These are phyloP conservation scores for Selene dorsalis DNA, from an alignment of 2,797 vertebrate genomes.

Conservation along the genomic window DNA sequence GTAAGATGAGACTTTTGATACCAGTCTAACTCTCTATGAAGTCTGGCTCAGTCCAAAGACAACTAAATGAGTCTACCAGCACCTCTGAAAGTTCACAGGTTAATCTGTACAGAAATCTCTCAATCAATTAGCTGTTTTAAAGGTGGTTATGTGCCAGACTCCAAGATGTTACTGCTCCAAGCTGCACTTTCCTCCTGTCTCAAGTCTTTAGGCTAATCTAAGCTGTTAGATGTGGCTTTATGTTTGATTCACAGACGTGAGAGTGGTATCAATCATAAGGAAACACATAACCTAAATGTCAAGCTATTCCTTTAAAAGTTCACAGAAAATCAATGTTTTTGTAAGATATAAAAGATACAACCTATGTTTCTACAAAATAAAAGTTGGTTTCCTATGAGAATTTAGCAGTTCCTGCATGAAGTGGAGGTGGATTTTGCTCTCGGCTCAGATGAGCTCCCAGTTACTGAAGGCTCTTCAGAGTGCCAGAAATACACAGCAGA, in stretches of 20 bases:
- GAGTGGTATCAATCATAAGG: not conserved
- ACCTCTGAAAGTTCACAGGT: not conserved
- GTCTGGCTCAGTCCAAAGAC: not conserved
- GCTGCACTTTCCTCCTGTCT: not conserved
- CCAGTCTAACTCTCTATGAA: not conserved
- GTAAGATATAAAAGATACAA: not conserved
- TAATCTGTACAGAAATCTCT: not conserved
- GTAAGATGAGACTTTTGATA: not conserved
- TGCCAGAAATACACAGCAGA: conserved; percentile 74
- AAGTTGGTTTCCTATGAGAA: conserved; percentile 1
- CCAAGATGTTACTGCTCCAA: not conserved
- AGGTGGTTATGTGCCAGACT: not conserved
- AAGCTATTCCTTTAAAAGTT: not conserved
- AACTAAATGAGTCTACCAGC: not conserved
- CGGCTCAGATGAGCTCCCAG: conserved; percentile 1
- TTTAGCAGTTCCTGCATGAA: not conserved
- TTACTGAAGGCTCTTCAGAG: conserved; percentile 28
- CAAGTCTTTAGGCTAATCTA: not conserved
- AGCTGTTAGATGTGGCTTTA: not conserved
- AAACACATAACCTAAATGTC: not conserved
- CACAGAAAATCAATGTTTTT: not conserved
- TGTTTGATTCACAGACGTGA: not conserved
- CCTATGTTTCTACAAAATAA: conserved; percentile 6
- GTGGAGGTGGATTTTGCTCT: not conserved
- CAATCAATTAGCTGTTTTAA: not conserved